phyloP scores from a whole-genome alignment of 2,888 invertebrate genomes.

The Tolmerus cingulatus region DNA sequence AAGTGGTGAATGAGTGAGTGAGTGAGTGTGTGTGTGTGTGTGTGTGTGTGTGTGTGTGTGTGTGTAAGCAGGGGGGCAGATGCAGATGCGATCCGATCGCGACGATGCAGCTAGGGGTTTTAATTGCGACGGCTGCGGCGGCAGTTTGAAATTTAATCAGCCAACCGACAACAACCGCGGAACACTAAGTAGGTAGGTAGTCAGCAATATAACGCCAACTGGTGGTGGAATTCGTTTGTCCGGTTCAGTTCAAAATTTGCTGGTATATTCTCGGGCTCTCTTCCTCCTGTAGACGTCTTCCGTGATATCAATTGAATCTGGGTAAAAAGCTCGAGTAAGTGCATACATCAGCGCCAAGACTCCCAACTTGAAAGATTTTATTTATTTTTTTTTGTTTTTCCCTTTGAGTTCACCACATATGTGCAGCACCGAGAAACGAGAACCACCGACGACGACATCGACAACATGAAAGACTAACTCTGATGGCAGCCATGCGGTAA shows the following conservation, averaged over 20 bases:
- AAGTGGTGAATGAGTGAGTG: no score
- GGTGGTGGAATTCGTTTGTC: not conserved
- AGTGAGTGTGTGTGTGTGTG: no score
- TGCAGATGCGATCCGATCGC: not conserved
- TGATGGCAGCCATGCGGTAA: not conserved
- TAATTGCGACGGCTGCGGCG: not conserved
- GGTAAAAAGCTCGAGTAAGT: not conserved
- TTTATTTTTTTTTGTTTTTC: no score
- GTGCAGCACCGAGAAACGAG: not conserved
- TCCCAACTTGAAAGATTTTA: not conserved
- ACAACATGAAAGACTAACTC: not conserved
- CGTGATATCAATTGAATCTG: not conserved
- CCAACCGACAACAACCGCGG: not conserved
- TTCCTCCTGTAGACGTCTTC: not conserved
- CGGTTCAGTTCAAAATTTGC: not conserved
- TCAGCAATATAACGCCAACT: not conserved
- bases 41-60: no score
- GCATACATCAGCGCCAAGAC: not conserved
- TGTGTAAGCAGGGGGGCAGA: not conserved
- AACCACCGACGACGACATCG: not conserved
- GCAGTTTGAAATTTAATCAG: not conserved
- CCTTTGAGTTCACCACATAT: not conserved
- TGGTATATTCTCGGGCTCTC: not conserved
- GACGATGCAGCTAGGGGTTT: not conserved
- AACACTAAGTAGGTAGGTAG: not conserved